Conservation (phyloP, 2,113 vertebrate genomes). For the Dinomys branickii region DNA sequence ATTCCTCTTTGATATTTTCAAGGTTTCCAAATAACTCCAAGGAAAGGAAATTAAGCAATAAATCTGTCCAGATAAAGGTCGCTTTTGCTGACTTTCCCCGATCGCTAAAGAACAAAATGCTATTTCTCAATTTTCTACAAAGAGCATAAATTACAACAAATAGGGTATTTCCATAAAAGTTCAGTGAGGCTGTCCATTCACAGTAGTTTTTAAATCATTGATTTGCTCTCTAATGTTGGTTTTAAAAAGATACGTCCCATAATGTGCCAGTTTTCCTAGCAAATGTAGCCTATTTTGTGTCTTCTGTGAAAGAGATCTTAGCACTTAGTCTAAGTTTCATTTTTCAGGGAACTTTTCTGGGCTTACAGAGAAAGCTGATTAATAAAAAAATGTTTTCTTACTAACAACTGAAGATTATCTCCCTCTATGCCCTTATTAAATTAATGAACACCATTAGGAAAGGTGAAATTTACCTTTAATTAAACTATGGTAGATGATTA, state of each 20-base stretch:
- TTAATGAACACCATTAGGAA: neutral
- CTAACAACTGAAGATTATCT: neutral
- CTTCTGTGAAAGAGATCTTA: neutral
- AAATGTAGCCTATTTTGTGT: neutral
- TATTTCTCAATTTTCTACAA: neutral
- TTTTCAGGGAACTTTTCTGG: neutral
- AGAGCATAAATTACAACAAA: conserved; percentile 15
- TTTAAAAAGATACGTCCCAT: neutral
- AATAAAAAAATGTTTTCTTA: neutral
- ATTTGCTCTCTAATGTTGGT: neutral
- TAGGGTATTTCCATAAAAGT: neutral
- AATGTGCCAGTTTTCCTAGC: neutral
- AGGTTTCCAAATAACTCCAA: neutral
- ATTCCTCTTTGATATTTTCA: conserved; percentile 28
- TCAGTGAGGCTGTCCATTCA: neutral
- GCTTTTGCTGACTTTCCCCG: conserved; percentile 18
- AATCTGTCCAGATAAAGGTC: conserved; percentile 7
- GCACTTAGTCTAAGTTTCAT: neutral
- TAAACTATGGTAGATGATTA: neutral
- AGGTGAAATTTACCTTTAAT: conserved; percentile 12
- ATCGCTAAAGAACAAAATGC: neutral
- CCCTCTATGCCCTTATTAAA: neutral
- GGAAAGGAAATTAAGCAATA: conserved; percentile 50
- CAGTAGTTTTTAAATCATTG: conserved; percentile 10
- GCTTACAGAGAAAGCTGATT: neutral